Evolutionary conservation across 2,888 invertebrate species (phyloP).

Genomic region (Zygogramma bicolorata): DNA sequence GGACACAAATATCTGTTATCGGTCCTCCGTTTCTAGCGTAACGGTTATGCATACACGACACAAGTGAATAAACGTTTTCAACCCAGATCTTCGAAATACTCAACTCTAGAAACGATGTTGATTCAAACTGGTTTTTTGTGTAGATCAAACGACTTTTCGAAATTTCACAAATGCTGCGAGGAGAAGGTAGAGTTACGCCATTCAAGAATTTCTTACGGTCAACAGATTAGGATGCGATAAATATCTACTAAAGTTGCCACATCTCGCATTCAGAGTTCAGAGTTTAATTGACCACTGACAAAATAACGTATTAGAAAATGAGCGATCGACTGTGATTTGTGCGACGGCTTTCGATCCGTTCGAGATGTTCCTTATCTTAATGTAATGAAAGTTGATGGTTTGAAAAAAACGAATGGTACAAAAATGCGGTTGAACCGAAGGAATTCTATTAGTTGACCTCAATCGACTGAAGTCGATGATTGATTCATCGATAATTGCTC

Average conservation of each 20-base stretch:
- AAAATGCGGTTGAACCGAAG: not conserved
- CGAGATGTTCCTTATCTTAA: slow-evolving; percentile 5
- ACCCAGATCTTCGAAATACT: slow-evolving; percentile 4
- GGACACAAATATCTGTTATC: not conserved
- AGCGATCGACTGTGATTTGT: slow-evolving; percentile 1
- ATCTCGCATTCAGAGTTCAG: slow-evolving; percentile 5
- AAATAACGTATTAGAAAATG: slow-evolving; percentile 7
- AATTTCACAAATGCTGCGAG: slow-evolving; percentile 11
- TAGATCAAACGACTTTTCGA: slow-evolving; percentile 11
- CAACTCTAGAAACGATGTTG: slow-evolving; percentile 11
- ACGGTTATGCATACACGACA: not conserved
- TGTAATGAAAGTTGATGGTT: not conserved
- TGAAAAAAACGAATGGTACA: not conserved
- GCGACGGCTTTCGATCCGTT: not conserved
- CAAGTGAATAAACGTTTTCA: slow-evolving; percentile 5
- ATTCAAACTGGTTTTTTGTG: slow-evolving; percentile 12
- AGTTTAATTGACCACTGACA: slow-evolving; percentile 12
- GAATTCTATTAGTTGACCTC: not conserved
- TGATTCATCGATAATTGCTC: too few species aligned
- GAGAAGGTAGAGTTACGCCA: slow-evolving; percentile 12
- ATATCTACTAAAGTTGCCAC: slow-evolving; percentile 11
- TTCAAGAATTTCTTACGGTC: slow-evolving; percentile 12
- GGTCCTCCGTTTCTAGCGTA: not conserved
- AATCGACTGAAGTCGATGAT: not conserved
- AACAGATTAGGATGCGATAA: slow-evolving; percentile 8